Evolutionary conservation across 2,797 vertebrate species (phyloP), one percentile per base, ranked within the genome.

Genomic region (Erpetoichthys calabaricus): DNA sequence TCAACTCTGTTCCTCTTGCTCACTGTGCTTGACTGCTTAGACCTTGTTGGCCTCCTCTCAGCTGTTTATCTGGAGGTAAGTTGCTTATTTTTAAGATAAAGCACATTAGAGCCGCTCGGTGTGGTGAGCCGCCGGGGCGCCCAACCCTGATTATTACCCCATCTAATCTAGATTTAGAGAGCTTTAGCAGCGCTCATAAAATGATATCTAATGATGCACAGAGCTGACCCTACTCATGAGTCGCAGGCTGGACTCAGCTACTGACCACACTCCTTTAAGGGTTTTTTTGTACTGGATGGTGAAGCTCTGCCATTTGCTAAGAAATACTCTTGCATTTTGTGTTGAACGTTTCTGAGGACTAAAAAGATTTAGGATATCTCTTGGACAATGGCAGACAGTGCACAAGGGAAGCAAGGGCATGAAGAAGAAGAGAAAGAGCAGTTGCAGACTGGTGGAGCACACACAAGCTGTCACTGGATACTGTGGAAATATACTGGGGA

Each of bases 11-110:
- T 25, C 25, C 25, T 25, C 25, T 25, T 25, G 25, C 25, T 25
- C 25, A 25, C 25, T 25, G 25, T 25, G 25, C 25, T 25, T 25
- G 25, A 25, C 2, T 25, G 25, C 25, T 25, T 25, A 25, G 25
- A 25, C 25, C 25, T 25, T 25, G 25, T 25, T 25, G 25, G 25
- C 73, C 74, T 80, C 76, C 77, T 79, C 82, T 86, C 75, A 79
- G 78, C 78, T 75, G 78, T 84, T 84, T 84, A 86, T 86, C 83
- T 78, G 72, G 79, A 81, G 81, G 75, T 85, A 83, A 87, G 84
- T 83, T 82, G 85, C 83, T 86, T 86, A 84, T 80, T 84, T 86
- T 87, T 87, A 78, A 87, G 80, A 87, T 86, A 82, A 86, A 86
- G 82, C 81, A 86, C 81, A 83, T 87, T 84, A 86, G 25, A 25